Percentiles rank a stretch among this genome's conserved stretches.
Conservation (phyloP, 1,140 invertebrate species). For the Euglossa dilemma region DNA sequence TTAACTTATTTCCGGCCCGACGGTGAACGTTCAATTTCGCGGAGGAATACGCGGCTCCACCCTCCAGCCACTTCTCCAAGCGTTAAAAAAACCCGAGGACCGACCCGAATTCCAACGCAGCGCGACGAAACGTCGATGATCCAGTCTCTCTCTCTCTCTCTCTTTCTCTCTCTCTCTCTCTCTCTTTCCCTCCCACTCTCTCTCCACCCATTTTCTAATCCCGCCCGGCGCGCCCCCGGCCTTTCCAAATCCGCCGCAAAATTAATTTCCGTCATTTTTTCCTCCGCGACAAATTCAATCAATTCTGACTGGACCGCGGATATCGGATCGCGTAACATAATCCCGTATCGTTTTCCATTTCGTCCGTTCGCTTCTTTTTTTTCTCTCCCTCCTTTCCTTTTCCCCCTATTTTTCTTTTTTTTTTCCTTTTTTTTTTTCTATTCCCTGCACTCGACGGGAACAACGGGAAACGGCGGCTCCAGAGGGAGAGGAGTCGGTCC, state of each 20-base stretch:
- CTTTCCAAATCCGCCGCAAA: neutral
- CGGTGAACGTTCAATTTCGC: neutral
- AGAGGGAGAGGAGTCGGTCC: neutral
- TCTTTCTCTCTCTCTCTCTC: too few species aligned
- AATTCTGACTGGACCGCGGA: neutral
- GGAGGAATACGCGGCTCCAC: neutral
- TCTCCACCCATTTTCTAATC: neutral
- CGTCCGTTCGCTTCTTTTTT: neutral
- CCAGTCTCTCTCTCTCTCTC: too few species aligned
- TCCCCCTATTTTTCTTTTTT: neutral
- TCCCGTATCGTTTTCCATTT: conserved; percentile 40
- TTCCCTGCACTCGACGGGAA: conserved; percentile 1
- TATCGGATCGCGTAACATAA: conserved; percentile 37
- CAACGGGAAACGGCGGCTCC: neutral
- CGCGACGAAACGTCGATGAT: neutral
- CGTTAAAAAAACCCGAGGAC: neutral
- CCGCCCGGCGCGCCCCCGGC: neutral
- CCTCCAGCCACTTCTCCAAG: neutral
- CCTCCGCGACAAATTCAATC: conserved; percentile 31
- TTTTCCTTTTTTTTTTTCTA: neutral
- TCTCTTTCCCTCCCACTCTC: too few species aligned
- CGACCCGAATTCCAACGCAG: conserved; percentile 3
- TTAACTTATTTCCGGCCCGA: neutral
- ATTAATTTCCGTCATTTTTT: conserved; percentile 49
- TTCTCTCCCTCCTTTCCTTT: neutral